Base-by-base conservation (phyloP, 2,888 invertebrate species). In the Dusona sp. region DNA sequence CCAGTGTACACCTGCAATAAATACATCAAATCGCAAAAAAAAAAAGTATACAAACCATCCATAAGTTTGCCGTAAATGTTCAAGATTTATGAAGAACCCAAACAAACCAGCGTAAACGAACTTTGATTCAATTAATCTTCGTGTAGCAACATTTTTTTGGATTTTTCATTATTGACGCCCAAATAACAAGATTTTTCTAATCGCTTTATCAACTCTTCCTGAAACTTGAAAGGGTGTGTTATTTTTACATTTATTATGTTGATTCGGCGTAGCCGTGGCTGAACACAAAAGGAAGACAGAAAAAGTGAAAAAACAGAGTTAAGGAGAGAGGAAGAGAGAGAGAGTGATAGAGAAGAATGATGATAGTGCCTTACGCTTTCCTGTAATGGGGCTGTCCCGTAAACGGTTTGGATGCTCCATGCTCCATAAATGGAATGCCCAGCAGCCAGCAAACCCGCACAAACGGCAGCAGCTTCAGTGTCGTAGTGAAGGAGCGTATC, bases 351-450 rank as follows among this genome's bases (percentile, higher is more conserved):
- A 68, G 65, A 38, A 36, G 70, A 81, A 74, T 73, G 80, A 86
- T 77, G 83, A 84, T 79, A 79, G 75, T 83, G 67, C 9, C 84
- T 78, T 87, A 77, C 83, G 87, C 87, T 84, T 89, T 87, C 87
- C 86, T 87, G 88, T 88, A 87, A 88, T 87, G 88, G 89, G 88
- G 82, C 88, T 88, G 87, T 86, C 88, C 89, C 88, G 90, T 92
- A 92, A 91, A 91, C 92, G 90, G 91, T 92, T 91, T 89, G 91
- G 92, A 92, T 92, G 91, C 89, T 92, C 92, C 89, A 90, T 90
- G 90, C 89, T 88, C 93, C 92, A 90, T 92, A 92, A 92, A 92
- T 92, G 92, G 92, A 90, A 89, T 90, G 90, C 89, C 90, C 88
- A 79, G 79, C 85, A 85, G 82, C 82, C 88, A 83, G 89, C 89